phyloP scores from a whole-genome alignment of 2,888 invertebrate species.

The Aphelenchoides bicaudatus region DNA sequence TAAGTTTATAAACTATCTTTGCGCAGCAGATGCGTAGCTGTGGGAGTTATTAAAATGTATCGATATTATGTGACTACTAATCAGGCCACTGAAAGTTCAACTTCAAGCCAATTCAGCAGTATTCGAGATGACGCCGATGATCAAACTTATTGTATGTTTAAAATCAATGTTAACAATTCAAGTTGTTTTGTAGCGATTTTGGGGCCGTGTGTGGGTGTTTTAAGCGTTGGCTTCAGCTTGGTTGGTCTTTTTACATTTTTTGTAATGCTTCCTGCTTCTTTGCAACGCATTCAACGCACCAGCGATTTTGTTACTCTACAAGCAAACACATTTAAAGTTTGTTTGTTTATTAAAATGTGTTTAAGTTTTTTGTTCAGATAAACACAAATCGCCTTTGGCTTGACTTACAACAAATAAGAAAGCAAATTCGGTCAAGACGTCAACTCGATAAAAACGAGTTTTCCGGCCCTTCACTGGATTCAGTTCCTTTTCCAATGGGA shows the following conservation, averaged over 20 bases:
- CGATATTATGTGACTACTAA: conserved; percentile 18
- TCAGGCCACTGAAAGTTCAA: not conserved
- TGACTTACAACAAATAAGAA: conserved; percentile 1
- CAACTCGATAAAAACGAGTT: conserved; percentile 8
- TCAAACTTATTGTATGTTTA: conserved; percentile 14
- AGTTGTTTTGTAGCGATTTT: not conserved
- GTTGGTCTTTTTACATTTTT: conserved; percentile 15
- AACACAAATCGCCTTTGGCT: conserved; percentile 10
- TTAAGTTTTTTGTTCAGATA: not conserved
- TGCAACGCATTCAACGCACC: conserved; percentile 11
- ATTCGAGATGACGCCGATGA: not conserved
- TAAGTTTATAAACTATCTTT: too few relatives aligned
- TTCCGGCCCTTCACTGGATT: not conserved
- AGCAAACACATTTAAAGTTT: conserved; percentile 12
- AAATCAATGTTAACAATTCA: not conserved
- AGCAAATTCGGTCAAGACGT: conserved; percentile 2
- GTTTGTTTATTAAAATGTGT: not conserved
- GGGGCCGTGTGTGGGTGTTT: conserved; percentile 7
- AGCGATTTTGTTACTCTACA: conserved; percentile 5
- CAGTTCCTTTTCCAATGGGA: not conserved
- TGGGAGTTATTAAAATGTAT: too few relatives aligned
- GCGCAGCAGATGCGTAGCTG: too few relatives aligned
- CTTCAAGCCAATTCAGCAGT: not conserved
- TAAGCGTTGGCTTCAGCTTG: conserved; percentile 15
- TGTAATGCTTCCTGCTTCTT: conserved; percentile 11